Evolutionary conservation across 2,888 invertebrate species (phyloP).

Genomic region (Eupithecia exiguata): DNA sequence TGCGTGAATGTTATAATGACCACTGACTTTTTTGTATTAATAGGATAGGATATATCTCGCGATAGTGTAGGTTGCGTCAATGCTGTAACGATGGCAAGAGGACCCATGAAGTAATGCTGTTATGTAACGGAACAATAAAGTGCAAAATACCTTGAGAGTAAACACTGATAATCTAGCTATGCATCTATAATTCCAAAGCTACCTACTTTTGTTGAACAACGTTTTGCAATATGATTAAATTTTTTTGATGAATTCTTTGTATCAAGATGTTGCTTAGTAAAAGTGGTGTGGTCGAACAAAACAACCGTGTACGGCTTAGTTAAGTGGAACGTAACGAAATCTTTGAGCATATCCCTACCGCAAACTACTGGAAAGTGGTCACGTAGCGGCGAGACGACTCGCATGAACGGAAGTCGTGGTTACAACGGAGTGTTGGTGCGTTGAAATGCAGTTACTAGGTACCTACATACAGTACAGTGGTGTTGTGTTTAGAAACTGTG

Average conservation of each 20-base stretch:
- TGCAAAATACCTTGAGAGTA: too few species aligned
- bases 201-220: background rate
- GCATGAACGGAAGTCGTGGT: slow-evolving; percentile 9
- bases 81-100: too few species aligned
- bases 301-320: slow-evolving; percentile 15
- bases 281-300: background rate
- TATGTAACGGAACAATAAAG: too few species aligned
- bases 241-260: background rate
- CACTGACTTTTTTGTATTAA: too few species aligned
- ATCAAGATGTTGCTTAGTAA: background rate
- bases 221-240: background rate
- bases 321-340: slow-evolving; percentile 31
- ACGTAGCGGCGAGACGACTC: slow-evolving; percentile 45
- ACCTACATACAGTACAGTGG: background rate
- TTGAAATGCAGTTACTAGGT: background rate
- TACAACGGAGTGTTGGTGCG: slow-evolving; percentile 10
- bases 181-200: background rate
- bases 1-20: too few species aligned
- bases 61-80: too few species aligned
- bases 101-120: too few species aligned
- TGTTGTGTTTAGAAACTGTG: slow-evolving; percentile 4
- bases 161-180: background rate
- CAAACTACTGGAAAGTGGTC: slow-evolving; percentile 39
- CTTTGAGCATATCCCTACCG: slow-evolving; percentile 30
- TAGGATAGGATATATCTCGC: too few species aligned